These are phyloP conservation scores for Tortrix viridana DNA, from an alignment of 2,888 invertebrate genomes.

Conservation along the genomic window DNA sequence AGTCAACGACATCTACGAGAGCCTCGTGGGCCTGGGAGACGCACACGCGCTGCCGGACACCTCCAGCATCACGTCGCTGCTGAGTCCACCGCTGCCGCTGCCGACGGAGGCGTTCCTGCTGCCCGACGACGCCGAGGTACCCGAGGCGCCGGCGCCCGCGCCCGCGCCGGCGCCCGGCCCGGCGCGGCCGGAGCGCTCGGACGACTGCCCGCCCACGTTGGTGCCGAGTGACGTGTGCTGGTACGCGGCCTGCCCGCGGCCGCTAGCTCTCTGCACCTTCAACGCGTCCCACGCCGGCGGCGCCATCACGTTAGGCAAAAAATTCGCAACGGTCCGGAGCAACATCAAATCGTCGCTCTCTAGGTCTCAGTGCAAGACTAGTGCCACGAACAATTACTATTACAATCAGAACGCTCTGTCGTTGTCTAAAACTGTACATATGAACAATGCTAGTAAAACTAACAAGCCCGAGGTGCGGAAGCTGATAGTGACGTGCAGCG, in stretches of 20 bases:
- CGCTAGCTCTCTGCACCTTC: constrained; percentile 83
- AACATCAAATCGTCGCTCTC: constrained; percentile 77
- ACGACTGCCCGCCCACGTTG: constrained; percentile 58
- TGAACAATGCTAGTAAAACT: constrained; percentile 70
- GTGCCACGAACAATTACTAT: constrained; percentile 65
- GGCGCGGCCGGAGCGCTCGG: constrained; percentile 46
- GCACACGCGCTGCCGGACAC: constrained; percentile 68
- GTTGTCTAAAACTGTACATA: constrained; percentile 74
- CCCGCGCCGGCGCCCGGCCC: constrained; percentile 51
- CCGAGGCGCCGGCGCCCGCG: constrained; percentile 46
- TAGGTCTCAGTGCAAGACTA: constrained; percentile 67
- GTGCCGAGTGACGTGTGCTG: constrained; percentile 73
- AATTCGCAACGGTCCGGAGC: constrained; percentile 77
- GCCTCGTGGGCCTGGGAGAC: constrained; percentile 68
- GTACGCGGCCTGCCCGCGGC: constrained; percentile 84
- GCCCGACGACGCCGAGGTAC: constrained; percentile 62
- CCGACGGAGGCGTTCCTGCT: constrained; percentile 60
- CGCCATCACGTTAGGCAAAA: constrained; percentile 80
- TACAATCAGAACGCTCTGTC: constrained; percentile 68
- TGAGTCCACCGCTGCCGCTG: constrained; percentile 59
- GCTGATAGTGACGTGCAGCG: constrained; percentile 78
- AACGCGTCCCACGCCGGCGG: constrained; percentile 84
- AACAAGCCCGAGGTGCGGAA: constrained; percentile 79
- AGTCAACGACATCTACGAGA: constrained; percentile 73
- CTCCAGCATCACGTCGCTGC: constrained; percentile 65